A percentile compares a stretch with the other conserved stretches of the same genome.
Conservation (phyloP, 2,113 vertebrate species). For the Lycaon pictus region DNA sequence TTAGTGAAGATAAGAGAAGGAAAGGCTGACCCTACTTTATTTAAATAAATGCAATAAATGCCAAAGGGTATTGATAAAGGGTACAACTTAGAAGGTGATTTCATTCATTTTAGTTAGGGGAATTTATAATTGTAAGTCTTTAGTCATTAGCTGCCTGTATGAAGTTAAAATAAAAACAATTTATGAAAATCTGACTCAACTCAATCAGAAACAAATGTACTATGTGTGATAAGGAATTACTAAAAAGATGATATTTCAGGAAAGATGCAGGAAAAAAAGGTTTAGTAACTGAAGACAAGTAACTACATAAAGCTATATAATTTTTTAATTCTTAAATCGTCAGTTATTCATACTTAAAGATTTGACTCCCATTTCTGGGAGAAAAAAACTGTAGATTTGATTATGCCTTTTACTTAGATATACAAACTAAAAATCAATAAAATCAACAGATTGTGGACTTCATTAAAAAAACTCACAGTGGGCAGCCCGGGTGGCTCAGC, state of each 20-base stretch:
- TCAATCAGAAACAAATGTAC: neutral
- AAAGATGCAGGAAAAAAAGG: neutral
- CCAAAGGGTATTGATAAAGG: neutral
- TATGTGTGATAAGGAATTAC: neutral
- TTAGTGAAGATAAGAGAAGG: neutral
- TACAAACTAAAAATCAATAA: neutral
- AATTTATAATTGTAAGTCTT: neutral
- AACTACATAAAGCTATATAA: neutral
- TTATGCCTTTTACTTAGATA: conserved; percentile 1
- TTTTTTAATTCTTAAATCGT: neutral
- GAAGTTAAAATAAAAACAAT: conserved; percentile 8
- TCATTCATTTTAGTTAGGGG: neutral
- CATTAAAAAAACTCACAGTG: neutral
- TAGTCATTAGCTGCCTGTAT: conserved; percentile 7
- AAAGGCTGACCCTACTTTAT: neutral
- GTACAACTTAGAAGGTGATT: neutral
- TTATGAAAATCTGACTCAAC: neutral
- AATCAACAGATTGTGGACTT: neutral
- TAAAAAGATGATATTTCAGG: neutral
- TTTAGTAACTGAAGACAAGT: neutral
- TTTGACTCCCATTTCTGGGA: neutral
- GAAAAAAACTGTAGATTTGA: neutral
- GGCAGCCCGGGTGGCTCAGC: too few species aligned
- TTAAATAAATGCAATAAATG: conserved; percentile 8
- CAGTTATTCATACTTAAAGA: neutral